These are phyloP conservation scores for Carabus problematicus DNA, from an alignment of 2,888 invertebrate species.

Conservation along the genomic window DNA sequence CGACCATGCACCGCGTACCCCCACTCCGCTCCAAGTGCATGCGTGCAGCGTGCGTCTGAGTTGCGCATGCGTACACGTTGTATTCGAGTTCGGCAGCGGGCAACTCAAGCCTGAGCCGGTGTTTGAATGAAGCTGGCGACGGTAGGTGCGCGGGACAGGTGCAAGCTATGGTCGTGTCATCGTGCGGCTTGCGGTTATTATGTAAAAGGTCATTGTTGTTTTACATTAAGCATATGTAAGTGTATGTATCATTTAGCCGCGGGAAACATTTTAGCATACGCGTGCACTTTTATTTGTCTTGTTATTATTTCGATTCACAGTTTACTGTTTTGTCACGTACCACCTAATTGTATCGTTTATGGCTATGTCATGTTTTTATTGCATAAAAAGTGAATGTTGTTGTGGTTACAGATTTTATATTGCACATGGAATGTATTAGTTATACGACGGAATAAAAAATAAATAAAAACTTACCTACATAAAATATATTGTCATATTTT, in stretches of 20 bases:
- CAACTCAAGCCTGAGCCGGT: too few relatives aligned
- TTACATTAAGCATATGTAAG: constrained; percentile 19
- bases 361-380: too few relatives aligned
- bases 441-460: too few relatives aligned
- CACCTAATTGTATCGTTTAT: constrained; percentile 36
- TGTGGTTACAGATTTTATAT: neutral
- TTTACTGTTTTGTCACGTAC: constrained; percentile 39
- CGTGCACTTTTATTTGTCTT: constrained; percentile 22
- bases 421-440: too few relatives aligned
- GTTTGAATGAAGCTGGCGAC: constrained; percentile 3
- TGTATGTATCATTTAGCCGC: constrained; percentile 14
- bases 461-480: too few relatives aligned
- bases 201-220: constrained; percentile 43
- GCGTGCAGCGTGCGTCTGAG: neutral
- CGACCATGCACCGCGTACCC: neutral
- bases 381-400: too few relatives aligned
- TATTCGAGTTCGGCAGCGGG: neutral
- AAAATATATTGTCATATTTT: too few relatives aligned
- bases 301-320: constrained; percentile 13
- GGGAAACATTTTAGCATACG: constrained; percentile 35
- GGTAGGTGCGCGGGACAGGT: constrained; percentile 32
- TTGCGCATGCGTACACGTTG: neutral
- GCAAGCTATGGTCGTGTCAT: constrained; percentile 38
- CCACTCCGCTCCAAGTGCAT: neutral
- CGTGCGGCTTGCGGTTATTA: constrained; percentile 39